A percentile compares a stretch with the other conserved stretches of the same genome.
phyloP scores from a whole-genome alignment of 1,140 invertebrate genomes.

The Grapholita molesta region DNA sequence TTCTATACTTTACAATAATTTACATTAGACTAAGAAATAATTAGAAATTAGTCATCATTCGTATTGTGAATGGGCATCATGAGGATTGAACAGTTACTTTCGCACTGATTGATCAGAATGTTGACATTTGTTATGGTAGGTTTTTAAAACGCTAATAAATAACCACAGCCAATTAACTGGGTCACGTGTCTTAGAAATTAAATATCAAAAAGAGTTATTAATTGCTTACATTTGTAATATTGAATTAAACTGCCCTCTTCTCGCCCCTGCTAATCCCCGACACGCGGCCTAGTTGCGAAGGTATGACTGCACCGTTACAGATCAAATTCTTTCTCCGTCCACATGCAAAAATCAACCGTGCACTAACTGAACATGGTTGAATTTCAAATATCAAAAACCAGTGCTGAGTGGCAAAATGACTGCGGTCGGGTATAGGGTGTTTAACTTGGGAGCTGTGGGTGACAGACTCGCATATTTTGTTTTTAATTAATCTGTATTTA shows the following conservation, averaged over 20 bases:
- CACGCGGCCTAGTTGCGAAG: neutral
- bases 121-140: no score
- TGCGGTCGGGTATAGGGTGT: neutral
- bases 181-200: neutral
- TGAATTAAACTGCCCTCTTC: neutral
- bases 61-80: no score
- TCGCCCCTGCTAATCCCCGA: neutral
- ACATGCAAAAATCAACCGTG: neutral
- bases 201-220: neutral
- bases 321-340: neutral
- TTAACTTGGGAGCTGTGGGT: neutral
- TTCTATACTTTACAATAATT: no score
- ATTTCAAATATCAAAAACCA: neutral
- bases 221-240: neutral
- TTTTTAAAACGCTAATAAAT: neutral
- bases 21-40: no score
- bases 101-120: no score
- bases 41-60: no score
- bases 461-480: conserved; percentile 4
- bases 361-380: neutral
- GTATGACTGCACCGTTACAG: neutral
- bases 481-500: conserved; percentile 10
- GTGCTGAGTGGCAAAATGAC: neutral
- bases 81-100: no score
- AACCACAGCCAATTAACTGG: neutral